Conservation (phyloP, 1,140 invertebrate genomes). For the Nomia melanderi region DNA sequence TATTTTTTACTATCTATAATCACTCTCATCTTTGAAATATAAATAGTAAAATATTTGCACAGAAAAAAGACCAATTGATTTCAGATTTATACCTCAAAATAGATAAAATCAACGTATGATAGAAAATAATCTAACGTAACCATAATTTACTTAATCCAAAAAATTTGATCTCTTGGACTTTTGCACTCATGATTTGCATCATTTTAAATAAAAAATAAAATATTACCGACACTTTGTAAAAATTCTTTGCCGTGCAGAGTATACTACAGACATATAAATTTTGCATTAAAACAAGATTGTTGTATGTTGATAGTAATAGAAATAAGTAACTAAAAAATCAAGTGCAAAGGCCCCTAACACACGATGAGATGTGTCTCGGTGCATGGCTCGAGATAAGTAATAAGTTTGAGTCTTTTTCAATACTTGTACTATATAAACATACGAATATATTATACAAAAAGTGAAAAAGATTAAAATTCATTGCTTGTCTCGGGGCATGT, state of each 20-base stretch:
- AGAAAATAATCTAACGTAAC: not conserved
- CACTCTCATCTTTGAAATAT: not conserved
- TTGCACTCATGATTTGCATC: constrained; percentile 7
- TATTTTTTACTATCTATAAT: not conserved
- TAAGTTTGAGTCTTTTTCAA: too few species aligned
- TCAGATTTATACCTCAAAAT: not conserved
- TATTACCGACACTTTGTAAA: not conserved
- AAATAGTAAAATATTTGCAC: not conserved
- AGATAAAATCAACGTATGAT: constrained; percentile 11
- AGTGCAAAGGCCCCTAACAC: constrained; percentile 6
- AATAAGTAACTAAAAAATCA: constrained; percentile 5
- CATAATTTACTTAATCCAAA: not conserved
- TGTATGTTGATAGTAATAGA: not conserved
- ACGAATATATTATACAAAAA: too few species aligned
- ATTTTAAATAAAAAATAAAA: not conserved
- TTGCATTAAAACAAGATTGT: not conserved
- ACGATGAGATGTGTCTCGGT: not conserved
- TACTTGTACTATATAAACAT: too few species aligned
- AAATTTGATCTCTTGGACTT: not conserved
- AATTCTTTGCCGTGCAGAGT: not conserved
- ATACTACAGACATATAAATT: constrained; percentile 5
- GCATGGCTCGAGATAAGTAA: too few species aligned
- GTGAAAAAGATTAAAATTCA: too few species aligned
- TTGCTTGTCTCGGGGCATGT: too few species aligned
- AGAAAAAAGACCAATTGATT: not conserved